phyloP scores from a whole-genome alignment of 2,888 invertebrate genomes.

The Microplitis manilae region DNA sequence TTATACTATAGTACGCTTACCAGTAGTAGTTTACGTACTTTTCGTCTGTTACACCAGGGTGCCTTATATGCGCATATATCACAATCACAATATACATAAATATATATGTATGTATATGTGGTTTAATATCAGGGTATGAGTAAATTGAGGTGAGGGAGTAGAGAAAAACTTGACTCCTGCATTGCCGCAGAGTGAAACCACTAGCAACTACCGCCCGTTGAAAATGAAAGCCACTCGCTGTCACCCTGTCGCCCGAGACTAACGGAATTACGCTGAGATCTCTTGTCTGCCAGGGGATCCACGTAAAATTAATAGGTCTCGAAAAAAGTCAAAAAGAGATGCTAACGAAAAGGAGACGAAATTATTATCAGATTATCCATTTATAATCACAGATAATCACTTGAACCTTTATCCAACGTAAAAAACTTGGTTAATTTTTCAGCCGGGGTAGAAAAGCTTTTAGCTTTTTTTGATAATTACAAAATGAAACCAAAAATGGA shows the following conservation, averaged over 20 bases:
- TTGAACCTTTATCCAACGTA: neutral
- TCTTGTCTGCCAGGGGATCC: neutral
- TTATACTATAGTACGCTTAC: neutral
- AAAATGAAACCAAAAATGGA: neutral
- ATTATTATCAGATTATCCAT: neutral
- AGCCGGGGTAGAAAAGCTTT: too few relatives aligned
- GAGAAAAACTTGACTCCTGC: neutral
- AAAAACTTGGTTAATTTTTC: neutral
- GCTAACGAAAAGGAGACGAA: neutral
- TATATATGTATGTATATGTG: too few relatives aligned
- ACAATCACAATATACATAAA: neutral
- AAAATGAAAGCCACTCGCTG: conserved; percentile 25
- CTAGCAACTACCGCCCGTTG: conserved; percentile 5
- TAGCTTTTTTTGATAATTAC: neutral
- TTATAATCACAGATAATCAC: neutral
- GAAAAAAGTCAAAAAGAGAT: conserved; percentile 10
- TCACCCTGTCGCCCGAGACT: conserved; percentile 40
- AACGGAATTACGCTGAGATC: conserved; percentile 59
- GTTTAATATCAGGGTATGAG: too few relatives aligned
- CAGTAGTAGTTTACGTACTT: conserved; percentile 7
- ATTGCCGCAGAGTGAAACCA: conserved; percentile 7
- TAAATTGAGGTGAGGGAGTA: neutral
- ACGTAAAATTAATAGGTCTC: neutral
- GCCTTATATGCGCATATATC: neutral
- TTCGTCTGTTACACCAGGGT: conserved; percentile 18